phyloP scores from a whole-genome alignment of 37 sponge, comb jelly and placozoan species.

The Mnemiopsis leidyi region DNA sequence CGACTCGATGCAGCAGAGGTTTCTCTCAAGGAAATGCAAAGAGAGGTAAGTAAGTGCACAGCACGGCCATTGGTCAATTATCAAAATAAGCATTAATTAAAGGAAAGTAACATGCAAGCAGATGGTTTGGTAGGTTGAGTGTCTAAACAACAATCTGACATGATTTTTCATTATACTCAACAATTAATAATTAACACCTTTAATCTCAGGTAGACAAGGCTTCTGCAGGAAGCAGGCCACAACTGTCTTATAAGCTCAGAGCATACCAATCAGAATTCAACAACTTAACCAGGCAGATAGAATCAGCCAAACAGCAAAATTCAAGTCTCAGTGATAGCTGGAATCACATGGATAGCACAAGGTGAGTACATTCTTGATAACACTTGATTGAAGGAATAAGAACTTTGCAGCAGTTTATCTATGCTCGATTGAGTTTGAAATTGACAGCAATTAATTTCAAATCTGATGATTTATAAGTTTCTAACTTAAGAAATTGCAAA shows the following conservation, averaged over 20 bases:
- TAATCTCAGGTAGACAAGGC: conserved; percentile 48
- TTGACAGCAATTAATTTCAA: no score
- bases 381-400: background rate
- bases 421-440: no score
- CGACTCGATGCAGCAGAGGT: conserved; percentile 46
- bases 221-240: background rate
- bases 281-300: background rate
- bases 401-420: no score
- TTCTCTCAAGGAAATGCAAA: conserved; percentile 28
- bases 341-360: conserved; percentile 9
- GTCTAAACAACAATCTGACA: no score
- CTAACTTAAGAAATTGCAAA: no score
- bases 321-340: background rate
- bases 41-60: conserved; percentile 24
- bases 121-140: no score
- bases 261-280: conserved; percentile 11
- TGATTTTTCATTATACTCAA: background rate
- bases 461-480: no score
- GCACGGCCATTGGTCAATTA: no score
- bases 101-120: no score
- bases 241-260: conserved; percentile 39
- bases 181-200: no score
- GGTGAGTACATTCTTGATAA: background rate
- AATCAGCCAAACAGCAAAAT: background rate
- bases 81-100: no score